phyloP scores from a whole-genome alignment of 2,888 invertebrate genomes.

The Cerastis leucographa region DNA sequence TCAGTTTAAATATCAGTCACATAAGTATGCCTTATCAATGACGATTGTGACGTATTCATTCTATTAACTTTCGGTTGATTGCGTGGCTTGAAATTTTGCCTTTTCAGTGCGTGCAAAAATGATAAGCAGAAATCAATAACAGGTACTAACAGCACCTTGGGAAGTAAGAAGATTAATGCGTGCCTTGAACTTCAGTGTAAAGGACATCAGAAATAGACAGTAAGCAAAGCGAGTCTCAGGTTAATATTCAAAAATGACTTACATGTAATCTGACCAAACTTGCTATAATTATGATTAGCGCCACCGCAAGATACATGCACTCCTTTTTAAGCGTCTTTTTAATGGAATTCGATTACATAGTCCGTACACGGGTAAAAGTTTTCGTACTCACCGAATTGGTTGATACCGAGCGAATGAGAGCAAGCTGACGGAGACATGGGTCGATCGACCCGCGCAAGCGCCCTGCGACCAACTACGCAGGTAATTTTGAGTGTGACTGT shows the following conservation, averaged over 20 bases:
- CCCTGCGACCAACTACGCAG: conserved; percentile 72
- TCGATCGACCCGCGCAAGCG: conserved; percentile 84
- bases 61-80: conserved; percentile 8
- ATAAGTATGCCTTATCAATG: conserved; percentile 19
- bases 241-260: conserved; percentile 76
- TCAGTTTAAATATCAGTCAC: neutral
- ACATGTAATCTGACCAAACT: conserved; percentile 88
- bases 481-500: conserved; percentile 54
- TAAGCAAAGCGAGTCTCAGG: conserved; percentile 49
- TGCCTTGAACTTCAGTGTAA: conserved; percentile 50
- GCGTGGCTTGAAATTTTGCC: conserved; percentile 30
- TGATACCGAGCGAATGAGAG: conserved; percentile 81
- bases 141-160: neutral
- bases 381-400: conserved; percentile 84
- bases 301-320: conserved; percentile 89
- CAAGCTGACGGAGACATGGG: conserved; percentile 53
- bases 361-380: conserved; percentile 75
- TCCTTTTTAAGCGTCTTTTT: conserved; percentile 69
- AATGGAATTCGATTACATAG: conserved; percentile 63
- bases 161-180: conserved; percentile 33
- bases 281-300: conserved; percentile 87
- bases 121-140: conserved; percentile 37
- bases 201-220: conserved; percentile 13
- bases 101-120: conserved; percentile 10
- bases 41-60: conserved; percentile 14